Base-by-base conservation (phyloP, 37 sponge, comb jelly and placozoan genomes). In the Theonella swinhoei region DNA sequence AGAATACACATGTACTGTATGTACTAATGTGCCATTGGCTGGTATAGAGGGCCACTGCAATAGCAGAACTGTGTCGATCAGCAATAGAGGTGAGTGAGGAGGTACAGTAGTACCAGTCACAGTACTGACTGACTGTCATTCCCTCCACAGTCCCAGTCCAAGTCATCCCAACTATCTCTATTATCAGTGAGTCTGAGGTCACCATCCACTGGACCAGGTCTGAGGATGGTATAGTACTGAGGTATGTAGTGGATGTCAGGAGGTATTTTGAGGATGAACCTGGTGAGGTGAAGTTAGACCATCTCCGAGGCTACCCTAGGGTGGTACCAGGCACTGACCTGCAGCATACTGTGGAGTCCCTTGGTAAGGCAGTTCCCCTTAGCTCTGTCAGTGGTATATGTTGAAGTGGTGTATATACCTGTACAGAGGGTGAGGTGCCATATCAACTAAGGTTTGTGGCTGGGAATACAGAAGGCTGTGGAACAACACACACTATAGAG, bases 381-480 rank as follows among this genome's bases (percentile, higher is more conserved):
- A 29, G 7, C 66, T 23, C 30, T 65, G 66, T 20, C 17, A 11
- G 11, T 58, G 61, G 19, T n/a, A n/a, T 59, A 59, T 59, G 61
- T 59, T 22, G 61, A 22, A 20, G 61, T 65, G 67, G n/a, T n/a
- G n/a, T n/a, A n/a, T 65, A 31, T 65, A 19, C 60, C 60, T 65
- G 24, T n/a, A 29, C 66, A 65, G 69, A 39, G 23, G 14, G 2
- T 54, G 3, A 5, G 20, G 33, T 28, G 8, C 80, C 80, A 17
- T 80, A 80, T 31, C 11, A 24, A 1, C 22, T 68, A 8, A 64
- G 68, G 20, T 47, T 80, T 43, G 23, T 28, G 69, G 39, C 80
- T 30, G 32, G n/a, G 41, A 80, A 80, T 41, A 4, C 58, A 8
- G 47, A 2, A 14, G 80, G 69, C 7, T 80, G 80, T 80, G 80